These are phyloP conservation scores for Ormyrus rosae DNA, from an alignment of 2,888 invertebrate genomes.

Conservation along the genomic window DNA sequence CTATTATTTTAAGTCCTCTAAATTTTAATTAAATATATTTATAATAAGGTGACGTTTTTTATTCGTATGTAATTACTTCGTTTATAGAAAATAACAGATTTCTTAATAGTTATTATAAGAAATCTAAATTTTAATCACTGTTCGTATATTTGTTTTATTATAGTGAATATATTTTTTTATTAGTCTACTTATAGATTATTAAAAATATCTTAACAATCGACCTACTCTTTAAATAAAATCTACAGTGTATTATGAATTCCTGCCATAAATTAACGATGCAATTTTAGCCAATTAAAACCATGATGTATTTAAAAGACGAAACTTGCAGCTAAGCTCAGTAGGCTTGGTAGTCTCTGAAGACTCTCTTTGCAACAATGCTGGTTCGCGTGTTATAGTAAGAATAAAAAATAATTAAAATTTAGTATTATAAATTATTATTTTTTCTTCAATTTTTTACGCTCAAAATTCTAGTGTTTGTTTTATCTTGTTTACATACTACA, in stretches of 20 bases:
- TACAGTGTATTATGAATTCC: too few relatives aligned
- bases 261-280: neutral
- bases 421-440: neutral
- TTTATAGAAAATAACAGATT: too few relatives aligned
- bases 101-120: too few relatives aligned
- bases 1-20: too few relatives aligned
- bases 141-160: too few relatives aligned
- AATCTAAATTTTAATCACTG: too few relatives aligned
- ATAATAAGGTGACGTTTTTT: too few relatives aligned
- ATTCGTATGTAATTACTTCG: too few relatives aligned
- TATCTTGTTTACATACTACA: neutral
- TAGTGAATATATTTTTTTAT: neutral
- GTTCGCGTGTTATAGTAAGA: conserved; percentile 15
- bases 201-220: too few relatives aligned
- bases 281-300: conserved; percentile 27
- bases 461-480: neutral
- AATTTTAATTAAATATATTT: too few relatives aligned
- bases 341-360: neutral
- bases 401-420: too few relatives aligned
- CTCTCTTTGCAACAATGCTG: conserved; percentile 1
- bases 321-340: conserved; percentile 12
- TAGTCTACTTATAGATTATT: neutral
- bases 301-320: conserved; percentile 1
- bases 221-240: too few relatives aligned
- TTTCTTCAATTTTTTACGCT: neutral